These are phyloP conservation scores for Melanargia galathea DNA, from an alignment of 2,888 invertebrate species.

Conservation along the genomic window DNA sequence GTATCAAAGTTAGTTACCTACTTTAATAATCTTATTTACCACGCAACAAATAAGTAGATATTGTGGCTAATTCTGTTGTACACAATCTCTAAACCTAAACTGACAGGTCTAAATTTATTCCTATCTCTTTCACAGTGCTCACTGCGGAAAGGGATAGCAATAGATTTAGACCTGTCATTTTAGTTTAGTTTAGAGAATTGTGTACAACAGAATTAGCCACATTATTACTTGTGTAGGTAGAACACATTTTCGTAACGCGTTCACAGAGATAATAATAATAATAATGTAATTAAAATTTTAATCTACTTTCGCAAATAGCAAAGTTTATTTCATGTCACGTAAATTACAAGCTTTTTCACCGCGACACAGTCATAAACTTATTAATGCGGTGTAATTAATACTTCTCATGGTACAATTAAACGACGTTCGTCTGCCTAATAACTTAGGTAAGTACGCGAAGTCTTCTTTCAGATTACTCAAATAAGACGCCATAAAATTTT, in stretches of 20 bases:
- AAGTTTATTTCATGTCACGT: slow-evolving; percentile 44
- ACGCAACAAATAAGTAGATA: no score
- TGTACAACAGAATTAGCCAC: no score
- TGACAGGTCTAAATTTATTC: no score
- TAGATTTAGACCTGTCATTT: no score
- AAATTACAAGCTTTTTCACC: slow-evolving; percentile 45
- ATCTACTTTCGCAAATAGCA: slow-evolving; percentile 38
- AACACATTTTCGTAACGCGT: background rate
- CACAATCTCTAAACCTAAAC: no score
- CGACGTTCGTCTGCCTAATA: slow-evolving; percentile 21
- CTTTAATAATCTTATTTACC: no score
- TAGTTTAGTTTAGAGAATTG: no score
- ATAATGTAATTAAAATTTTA: slow-evolving; percentile 39
- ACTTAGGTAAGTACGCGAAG: background rate
- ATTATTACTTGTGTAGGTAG: no score
- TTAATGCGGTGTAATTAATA: slow-evolving; percentile 45
- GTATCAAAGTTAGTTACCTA: no score
- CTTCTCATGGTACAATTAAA: slow-evolving; percentile 41
- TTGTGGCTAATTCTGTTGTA: no score
- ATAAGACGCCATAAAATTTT: background rate
- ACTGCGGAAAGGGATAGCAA: no score
- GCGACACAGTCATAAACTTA: slow-evolving; percentile 46
- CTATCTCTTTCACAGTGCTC: no score
- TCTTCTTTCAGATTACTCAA: slow-evolving; percentile 11
- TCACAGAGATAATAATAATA: background rate